phyloP scores from a whole-genome alignment of 1,140 invertebrate species.

The Chlorops oryzae region DNA sequence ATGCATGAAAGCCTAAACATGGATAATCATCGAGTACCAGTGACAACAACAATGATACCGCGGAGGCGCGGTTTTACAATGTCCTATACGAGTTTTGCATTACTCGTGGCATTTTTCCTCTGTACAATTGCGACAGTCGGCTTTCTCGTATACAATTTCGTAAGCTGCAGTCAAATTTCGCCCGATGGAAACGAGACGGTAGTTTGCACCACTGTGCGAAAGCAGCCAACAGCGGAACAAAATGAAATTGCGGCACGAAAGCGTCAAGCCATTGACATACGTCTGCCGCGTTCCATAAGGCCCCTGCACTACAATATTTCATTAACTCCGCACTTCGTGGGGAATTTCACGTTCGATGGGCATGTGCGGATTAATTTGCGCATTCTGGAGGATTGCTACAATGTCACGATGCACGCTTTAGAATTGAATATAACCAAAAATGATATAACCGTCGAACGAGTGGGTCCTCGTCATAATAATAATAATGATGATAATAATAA shows the following conservation, averaged over 20 bases:
- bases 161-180: conserved; percentile 53
- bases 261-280: conserved; percentile 57
- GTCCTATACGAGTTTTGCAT: conserved; percentile 31
- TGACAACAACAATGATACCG: conserved; percentile 4
- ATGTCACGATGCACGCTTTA: conserved; percentile 70
- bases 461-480: conserved; percentile 1
- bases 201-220: conserved; percentile 48
- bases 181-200: conserved; percentile 25
- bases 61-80: conserved; percentile 23
- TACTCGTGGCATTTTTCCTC: conserved; percentile 33
- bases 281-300: conserved; percentile 59
- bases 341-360: conserved; percentile 72
- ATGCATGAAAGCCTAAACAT: conserved; percentile 36
- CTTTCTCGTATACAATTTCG: conserved; percentile 63
- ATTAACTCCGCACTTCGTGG: conserved; percentile 63
- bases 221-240: conserved; percentile 36
- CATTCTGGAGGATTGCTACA: conserved; percentile 59
- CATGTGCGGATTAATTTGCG: conserved; percentile 63
- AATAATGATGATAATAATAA: no score
- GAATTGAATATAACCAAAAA: conserved; percentile 59
- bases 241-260: conserved; percentile 38
- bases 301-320: conserved; percentile 65
- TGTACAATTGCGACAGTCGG: conserved; percentile 52
- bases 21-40: conserved; percentile 22
- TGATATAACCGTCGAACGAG: conserved; percentile 49